Base-by-base conservation (phyloP, 1,140 invertebrate genomes). In the Drosophila azteca region DNA sequence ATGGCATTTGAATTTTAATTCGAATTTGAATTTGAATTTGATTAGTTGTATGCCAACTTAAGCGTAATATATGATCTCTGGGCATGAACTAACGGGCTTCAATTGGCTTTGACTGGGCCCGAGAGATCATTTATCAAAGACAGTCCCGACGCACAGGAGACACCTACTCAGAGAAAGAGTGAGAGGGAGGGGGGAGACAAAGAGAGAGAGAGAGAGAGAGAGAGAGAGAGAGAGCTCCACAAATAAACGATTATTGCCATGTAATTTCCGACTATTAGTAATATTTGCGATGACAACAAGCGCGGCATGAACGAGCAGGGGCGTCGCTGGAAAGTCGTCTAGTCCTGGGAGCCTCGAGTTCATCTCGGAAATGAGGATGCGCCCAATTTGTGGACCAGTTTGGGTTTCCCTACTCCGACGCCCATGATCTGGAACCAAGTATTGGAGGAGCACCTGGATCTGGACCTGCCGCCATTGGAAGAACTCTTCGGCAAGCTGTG, bases 181-280 rank as follows among this genome's bases (percentile, higher is more conserved):
- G 13, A 51, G n/a, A 1, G 17, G 17, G 17, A 20, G 17, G 17
- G 17, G 17, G 17, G n/a, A n/a, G n/a, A n/a, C n/a, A n/a, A n/a
- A n/a, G n/a, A n/a, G n/a, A 50, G 62, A 58, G 0, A 24, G 41
- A 63, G n/a, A 60, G 31, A 3, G 9, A 17, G 15, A 13, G 24
- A 39, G 43, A 50, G 49, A 26, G n/a, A 45, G 39, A 22, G 22
- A 50, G 62, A 58, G 45, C 67, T 80, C 53, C 68, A 26, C 66
- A 82, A 82, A 75, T 65, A 74, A 85, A 79, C 76, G 79, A 88
- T 74, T 88, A 81, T 79, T 76, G 83, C 79, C 79, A 77, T 88
- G 83, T 88, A 88, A 88, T 88, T 88, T 88, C 48, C 58, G 75
- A 83, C 83, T 88, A 88, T 88, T 88, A 88, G 83, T 88, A 88